Conservation (phyloP, 92 coral and sea anemone genomes). For the Epizoanthus fatuus region DNA sequence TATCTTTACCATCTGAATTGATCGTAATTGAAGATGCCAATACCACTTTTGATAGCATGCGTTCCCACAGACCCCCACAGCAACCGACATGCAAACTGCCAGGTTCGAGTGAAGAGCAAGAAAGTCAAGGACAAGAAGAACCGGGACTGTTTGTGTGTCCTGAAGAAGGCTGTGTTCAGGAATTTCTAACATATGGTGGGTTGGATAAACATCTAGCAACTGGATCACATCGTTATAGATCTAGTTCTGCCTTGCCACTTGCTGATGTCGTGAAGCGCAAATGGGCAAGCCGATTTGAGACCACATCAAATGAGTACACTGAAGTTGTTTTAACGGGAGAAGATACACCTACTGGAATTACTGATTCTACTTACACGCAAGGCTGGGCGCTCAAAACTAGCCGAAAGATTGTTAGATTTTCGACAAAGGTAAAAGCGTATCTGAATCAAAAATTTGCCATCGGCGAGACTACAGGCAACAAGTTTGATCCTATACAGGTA, state of each 20-base stretch:
- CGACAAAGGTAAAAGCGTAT: slow-evolving; percentile 49
- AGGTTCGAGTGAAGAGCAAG: neutral
- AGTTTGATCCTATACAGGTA: slow-evolving; percentile 68
- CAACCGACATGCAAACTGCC: neutral
- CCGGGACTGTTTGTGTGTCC: slow-evolving; percentile 11
- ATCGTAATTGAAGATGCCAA: neutral
- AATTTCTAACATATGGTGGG: slow-evolving; percentile 21
- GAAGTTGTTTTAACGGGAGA: slow-evolving; percentile 3
- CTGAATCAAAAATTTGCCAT: slow-evolving; percentile 64
- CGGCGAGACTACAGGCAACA: slow-evolving; percentile 74
- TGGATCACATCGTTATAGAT: neutral
- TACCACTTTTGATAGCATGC: neutral
- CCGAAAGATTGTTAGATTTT: slow-evolving; percentile 53
- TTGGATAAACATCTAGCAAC: slow-evolving; percentile 17
- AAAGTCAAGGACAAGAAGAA: neutral
- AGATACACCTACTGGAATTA: neutral
- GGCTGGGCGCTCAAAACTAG: slow-evolving; percentile 75
- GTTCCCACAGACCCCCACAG: neutral
- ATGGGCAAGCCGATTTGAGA: neutral
- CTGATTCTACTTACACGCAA: slow-evolving; percentile 20
- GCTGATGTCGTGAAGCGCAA: neutral
- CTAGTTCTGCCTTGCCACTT: neutral
- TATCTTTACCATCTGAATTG: neutral
- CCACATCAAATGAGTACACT: neutral
- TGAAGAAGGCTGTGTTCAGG: slow-evolving; percentile 23